A percentile compares a stretch with the other conserved stretches of the same genome.
Conservation (phyloP, 1,140 invertebrate genomes). For the Megalonaias nervosa region DNA sequence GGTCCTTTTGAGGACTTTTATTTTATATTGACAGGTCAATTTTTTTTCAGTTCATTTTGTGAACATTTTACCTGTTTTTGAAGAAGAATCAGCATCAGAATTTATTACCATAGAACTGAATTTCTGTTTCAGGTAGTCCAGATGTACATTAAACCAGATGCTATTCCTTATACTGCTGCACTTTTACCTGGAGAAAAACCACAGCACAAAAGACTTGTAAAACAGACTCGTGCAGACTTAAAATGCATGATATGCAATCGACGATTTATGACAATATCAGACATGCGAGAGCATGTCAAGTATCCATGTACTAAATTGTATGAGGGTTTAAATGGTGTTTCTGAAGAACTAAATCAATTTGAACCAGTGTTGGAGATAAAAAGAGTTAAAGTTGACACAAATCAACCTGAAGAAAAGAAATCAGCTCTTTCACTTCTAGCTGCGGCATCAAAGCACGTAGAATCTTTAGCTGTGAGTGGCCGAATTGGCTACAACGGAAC, state of each 20-base stretch:
- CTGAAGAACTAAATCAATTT: constrained; percentile 6
- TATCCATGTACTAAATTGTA: constrained; percentile 46
- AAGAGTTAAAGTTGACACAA: constrained; percentile 13
- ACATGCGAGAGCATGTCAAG: constrained; percentile 57
- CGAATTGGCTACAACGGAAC: no score
- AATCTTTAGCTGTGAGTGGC: constrained; percentile 8
- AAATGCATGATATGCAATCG: constrained; percentile 56
- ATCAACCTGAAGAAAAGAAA: background rate
- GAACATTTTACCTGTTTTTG: no score
- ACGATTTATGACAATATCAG: constrained; percentile 48
- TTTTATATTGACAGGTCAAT: no score
- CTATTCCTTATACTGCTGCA: constrained; percentile 20
- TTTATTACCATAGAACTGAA: background rate
- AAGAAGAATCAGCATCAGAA: background rate
- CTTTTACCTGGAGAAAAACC: constrained; percentile 21
- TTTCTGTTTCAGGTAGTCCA: constrained; percentile 28
- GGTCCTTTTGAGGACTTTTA: no score
- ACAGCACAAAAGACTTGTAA: constrained; percentile 24
- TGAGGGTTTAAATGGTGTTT: constrained; percentile 9
- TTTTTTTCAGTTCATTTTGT: no score
- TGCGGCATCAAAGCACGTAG: constrained; percentile 34
- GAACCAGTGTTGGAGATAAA: constrained; percentile 25
- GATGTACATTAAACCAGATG: constrained; percentile 34
- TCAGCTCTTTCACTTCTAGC: constrained; percentile 30
- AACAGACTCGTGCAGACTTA: constrained; percentile 25